Conservation (phyloP, 2,888 invertebrate genomes). For the Napeogenes inachia region DNA sequence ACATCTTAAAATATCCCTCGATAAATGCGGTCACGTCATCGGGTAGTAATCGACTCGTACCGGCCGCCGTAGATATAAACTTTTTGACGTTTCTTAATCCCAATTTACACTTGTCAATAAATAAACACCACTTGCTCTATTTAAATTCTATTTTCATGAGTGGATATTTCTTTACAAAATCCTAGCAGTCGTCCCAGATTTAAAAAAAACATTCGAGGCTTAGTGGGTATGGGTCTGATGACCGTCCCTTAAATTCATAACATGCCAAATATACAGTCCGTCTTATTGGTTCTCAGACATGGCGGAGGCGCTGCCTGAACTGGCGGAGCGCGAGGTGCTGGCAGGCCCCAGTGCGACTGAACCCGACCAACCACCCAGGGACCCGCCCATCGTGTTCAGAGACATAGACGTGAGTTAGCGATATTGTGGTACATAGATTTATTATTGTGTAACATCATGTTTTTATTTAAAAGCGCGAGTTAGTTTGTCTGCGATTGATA, state of each 20-base stretch:
- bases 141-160: too few species aligned
- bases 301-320: constrained; percentile 55
- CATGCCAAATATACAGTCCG: too few species aligned
- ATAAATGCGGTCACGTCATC: constrained; percentile 14
- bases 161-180: too few species aligned
- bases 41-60: constrained; percentile 9
- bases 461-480: neutral
- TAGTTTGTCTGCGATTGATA: too few species aligned
- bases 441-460: neutral
- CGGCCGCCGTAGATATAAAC: neutral
- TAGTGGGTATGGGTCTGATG: too few species aligned
- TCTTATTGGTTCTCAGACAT: constrained; percentile 43
- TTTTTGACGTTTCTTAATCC: too few species aligned
- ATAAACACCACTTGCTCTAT: too few species aligned
- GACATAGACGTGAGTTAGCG: constrained; percentile 82
- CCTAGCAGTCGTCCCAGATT: too few species aligned
- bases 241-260: too few species aligned
- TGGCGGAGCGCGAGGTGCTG: constrained; percentile 60
- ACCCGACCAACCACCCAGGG: constrained; percentile 79
- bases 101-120: too few species aligned
- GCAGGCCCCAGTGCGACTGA: constrained; percentile 67
- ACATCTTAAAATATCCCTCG: constrained; percentile 22
- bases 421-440: neutral
- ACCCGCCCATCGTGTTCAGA: constrained; percentile 88
- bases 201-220: too few species aligned